These are phyloP conservation scores for Cyprinus carpio DNA, from an alignment of 2,113 vertebrate species.

Conservation along the genomic window DNA sequence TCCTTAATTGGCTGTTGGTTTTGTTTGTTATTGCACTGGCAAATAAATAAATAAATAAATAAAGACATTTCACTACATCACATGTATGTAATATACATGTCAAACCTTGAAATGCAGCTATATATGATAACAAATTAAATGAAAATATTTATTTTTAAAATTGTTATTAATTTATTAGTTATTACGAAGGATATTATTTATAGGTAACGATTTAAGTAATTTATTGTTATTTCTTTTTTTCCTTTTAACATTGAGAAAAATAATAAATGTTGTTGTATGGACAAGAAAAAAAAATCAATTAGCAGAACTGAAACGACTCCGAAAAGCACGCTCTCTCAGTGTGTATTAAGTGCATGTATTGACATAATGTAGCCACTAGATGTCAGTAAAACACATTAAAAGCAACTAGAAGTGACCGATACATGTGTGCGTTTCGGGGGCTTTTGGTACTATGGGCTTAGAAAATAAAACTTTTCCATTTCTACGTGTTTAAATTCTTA, in stretches of 20 bases:
- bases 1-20: too few species aligned
- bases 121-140: too few species aligned
- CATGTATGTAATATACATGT: too few species aligned
- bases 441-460: not conserved
- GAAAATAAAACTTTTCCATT: not conserved
- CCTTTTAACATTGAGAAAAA: not conserved
- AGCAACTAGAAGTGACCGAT: not conserved
- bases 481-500: not conserved
- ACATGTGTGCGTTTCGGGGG: not conserved
- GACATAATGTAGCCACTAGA: conserved; percentile 13
- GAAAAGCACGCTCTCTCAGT: not conserved
- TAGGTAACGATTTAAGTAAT: not conserved
- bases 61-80: too few species aligned
- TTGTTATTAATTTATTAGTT: not conserved
- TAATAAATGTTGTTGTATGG: not conserved
- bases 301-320: too few species aligned
- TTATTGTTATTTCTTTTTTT: not conserved
- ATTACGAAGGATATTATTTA: not conserved
- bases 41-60: too few species aligned
- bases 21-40: too few species aligned
- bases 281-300: too few species aligned
- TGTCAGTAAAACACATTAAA: conserved; percentile 32
- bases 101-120: too few species aligned
- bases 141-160: too few species aligned
- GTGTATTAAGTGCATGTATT: not conserved